Evolutionary conservation across 2,113 vertebrate genomes (phyloP), one percentile per base, ranked within the genome.

Genomic region (Recurvirostra avosetta): DNA sequence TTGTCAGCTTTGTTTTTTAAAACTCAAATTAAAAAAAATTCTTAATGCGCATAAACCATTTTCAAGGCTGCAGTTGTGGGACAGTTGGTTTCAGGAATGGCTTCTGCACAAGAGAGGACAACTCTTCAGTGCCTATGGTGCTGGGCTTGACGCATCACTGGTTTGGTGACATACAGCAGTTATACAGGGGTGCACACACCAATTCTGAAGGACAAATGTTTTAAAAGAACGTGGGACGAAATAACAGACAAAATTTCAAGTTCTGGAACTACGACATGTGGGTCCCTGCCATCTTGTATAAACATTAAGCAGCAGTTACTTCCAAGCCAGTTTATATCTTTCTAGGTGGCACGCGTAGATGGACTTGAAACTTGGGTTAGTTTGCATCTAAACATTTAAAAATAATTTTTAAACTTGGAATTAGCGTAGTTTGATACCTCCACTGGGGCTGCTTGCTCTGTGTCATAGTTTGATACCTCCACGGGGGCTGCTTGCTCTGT

Each of bases 181-280:
- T n/a, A 25, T 3, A 40, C 19, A 38, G 47, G 5, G 6, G 18
- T n/a, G 45, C 0, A 1, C 5, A 13, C 23, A 36, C 6, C 62
- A 27, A 47, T 56, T 72, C 21, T 52, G 58, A 89, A 71, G 52
- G 68, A 40, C 6, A 84, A 66, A 56, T 10, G 6, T 70, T 88
- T 84, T 27, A 71, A 71, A 89, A 68, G n/a, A 47, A 86, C 50
- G 15, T 23, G 11, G 7, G 15, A 21, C 1, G 3, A 78, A 90
- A 86, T 34, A 77, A 40, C 70, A 72, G 30, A 43, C 15, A 68
- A 25, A 52, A 38, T 40, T 49, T 65, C 32, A 81, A 11, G 11
- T 75, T 75, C 45, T 3, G 2, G 26, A 85, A 73, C 72, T 40
- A 47, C 0, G 3, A 80, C 0, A 2, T 13, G 19, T 32, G 34